Percentiles rank a stretch among this genome's conserved stretches.
These are phyloP conservation scores for Drosophila borborema DNA, from an alignment of 2,888 invertebrate genomes.

Conservation along the genomic window DNA sequence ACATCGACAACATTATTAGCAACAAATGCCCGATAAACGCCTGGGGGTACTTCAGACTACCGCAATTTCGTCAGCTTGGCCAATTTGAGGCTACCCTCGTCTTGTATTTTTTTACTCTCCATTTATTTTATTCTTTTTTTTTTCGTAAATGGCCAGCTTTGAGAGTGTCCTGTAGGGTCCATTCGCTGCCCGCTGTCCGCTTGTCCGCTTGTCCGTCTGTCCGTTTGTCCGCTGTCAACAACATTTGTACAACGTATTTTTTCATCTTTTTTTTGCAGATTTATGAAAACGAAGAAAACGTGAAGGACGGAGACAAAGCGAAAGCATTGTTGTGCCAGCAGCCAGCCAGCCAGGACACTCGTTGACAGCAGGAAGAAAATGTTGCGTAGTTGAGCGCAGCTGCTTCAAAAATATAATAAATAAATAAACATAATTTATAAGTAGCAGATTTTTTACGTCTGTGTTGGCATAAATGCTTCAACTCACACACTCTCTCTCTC, in stretches of 20 bases:
- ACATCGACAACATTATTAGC: conserved; percentile 78
- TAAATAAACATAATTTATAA: conserved; percentile 81
- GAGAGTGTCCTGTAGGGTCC: conserved; percentile 32
- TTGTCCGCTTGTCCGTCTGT: conserved; percentile 59
- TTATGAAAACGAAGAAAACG: conserved; percentile 60
- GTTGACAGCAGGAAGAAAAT: conserved; percentile 65
- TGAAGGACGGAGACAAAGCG: conserved; percentile 31
- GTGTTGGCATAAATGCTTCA: conserved; percentile 73
- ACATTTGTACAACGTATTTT: conserved; percentile 73
- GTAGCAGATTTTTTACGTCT: conserved; percentile 79
- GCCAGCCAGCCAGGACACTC: conserved; percentile 38
- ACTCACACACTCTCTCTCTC: conserved; percentile 25
- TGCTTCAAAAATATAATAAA: conserved; percentile 79
- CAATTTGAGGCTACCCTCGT: conserved; percentile 72
- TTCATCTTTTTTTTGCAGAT: conserved; percentile 65
- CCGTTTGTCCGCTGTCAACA: conserved; percentile 75
- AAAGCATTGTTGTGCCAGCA: conserved; percentile 59
- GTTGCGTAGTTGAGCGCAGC: conserved; percentile 74
- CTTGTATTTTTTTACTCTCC: conserved; percentile 22
- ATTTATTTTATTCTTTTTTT: background rate
- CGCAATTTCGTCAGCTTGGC: conserved; percentile 66
- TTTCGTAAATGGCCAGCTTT: conserved; percentile 58
- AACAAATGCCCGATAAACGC: conserved; percentile 71
- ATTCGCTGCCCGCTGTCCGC: conserved; percentile 54
- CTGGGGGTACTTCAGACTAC: conserved; percentile 42